phyloP scores from a whole-genome alignment of 2,888 invertebrate species.

The Escarpia spicata region DNA sequence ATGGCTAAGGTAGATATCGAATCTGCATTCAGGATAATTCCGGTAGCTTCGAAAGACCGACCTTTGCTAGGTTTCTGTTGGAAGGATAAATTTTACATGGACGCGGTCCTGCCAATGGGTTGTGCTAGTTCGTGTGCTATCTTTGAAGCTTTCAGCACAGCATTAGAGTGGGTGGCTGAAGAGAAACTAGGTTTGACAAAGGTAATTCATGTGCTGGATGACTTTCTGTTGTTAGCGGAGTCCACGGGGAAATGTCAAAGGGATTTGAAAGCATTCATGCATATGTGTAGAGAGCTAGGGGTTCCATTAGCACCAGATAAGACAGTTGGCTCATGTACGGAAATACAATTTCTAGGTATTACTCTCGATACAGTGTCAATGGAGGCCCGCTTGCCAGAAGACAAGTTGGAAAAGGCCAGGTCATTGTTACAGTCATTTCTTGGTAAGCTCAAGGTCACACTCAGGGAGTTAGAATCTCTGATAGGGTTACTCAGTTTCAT shows the following conservation, averaged over 20 bases:
- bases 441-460: neutral
- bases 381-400: neutral
- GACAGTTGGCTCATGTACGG: neutral
- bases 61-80: neutral
- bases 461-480: neutral
- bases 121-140: neutral
- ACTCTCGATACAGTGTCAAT: neutral
- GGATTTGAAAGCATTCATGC: neutral
- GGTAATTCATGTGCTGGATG: neutral
- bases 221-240: neutral
- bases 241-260: neutral
- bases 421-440: neutral
- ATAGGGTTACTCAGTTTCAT: neutral
- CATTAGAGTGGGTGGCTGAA: neutral
- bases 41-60: neutral
- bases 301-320: neutral
- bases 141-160: neutral
- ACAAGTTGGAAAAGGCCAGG: neutral
- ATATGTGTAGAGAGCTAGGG: neutral
- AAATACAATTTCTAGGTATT: neutral
- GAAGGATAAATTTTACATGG: neutral
- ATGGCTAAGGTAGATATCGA: neutral
- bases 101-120: neutral
- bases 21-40: neutral
- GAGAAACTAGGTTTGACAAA: neutral